A percentile compares a stretch with the other conserved stretches of the same genome.
Conservation (phyloP, 2,888 invertebrate species). For the Emmelina monodactyla region DNA sequence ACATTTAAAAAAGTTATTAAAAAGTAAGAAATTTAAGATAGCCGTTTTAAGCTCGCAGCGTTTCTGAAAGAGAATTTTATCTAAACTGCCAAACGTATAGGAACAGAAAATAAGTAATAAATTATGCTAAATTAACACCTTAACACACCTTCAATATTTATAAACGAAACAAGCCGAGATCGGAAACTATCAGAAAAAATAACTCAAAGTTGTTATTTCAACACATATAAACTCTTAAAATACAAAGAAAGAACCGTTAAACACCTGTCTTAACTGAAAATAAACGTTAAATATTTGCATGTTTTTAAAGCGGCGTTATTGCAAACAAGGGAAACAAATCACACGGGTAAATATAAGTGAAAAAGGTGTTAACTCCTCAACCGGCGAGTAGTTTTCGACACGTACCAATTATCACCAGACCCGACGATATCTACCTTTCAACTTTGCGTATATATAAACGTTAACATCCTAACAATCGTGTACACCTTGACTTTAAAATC, state of each 20-base stretch:
- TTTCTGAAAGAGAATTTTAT: too few relatives aligned
- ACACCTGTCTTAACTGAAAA: slow-evolving; percentile 39
- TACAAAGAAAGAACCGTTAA: slow-evolving; percentile 18
- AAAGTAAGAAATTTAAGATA: too few relatives aligned
- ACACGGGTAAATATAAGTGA: slow-evolving; percentile 24
- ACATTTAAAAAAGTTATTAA: too few relatives aligned
- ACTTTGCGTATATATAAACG: slow-evolving; percentile 27
- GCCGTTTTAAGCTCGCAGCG: too few relatives aligned
- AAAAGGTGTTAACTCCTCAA: slow-evolving; percentile 44
- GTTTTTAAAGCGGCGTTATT: slow-evolving; percentile 37
- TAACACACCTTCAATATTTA: too few relatives aligned
- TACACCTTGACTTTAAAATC: too few relatives aligned
- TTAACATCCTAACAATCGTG: too few relatives aligned
- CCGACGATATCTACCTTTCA: slow-evolving; percentile 37
- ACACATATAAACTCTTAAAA: slow-evolving; percentile 10
- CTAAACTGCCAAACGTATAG: too few relatives aligned
- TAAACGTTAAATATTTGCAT: slow-evolving; percentile 32
- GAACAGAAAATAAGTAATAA: too few relatives aligned
- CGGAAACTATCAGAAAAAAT: too few relatives aligned
- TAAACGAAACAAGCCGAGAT: too few relatives aligned
- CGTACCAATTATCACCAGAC: slow-evolving; percentile 52
- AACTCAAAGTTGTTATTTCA: background rate
- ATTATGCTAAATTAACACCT: too few relatives aligned
- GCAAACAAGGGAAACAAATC: slow-evolving; percentile 43
- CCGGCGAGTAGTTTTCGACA: slow-evolving; percentile 44